Conservation (phyloP, 2,888 invertebrate genomes). For the Drosophila ezoana region DNA sequence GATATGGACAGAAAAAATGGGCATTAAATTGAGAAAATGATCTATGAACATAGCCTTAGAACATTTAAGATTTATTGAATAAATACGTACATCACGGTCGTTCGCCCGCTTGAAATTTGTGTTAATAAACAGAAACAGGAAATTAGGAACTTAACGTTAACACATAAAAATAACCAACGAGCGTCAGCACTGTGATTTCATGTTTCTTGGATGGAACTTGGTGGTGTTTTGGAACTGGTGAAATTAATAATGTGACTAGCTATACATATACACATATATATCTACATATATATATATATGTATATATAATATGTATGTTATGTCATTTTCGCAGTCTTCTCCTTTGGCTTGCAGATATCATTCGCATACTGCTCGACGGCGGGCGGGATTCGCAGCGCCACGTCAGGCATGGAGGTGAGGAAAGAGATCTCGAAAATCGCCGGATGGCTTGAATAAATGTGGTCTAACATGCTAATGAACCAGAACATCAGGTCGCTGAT, state of each 20-base stretch:
- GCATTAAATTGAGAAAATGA: background rate
- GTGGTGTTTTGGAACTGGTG: background rate
- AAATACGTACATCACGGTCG: background rate
- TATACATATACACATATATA: background rate
- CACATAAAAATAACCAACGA: background rate
- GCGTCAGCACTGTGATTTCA: background rate
- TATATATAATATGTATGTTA: background rate
- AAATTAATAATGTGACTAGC: background rate
- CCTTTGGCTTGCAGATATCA: constrained; percentile 2
- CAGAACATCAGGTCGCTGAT: constrained; percentile 65
- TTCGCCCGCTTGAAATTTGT: background rate
- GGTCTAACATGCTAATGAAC: constrained; percentile 71
- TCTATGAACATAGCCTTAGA: background rate
- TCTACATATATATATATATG: too few species aligned
- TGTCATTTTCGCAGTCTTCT: background rate
- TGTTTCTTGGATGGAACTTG: background rate
- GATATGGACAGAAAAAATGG: too few species aligned
- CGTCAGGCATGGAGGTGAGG: constrained; percentile 49
- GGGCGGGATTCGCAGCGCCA: constrained; percentile 46
- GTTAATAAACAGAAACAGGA: background rate
- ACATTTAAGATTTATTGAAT: constrained; percentile 1
- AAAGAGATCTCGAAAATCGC: constrained; percentile 75
- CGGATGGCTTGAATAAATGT: constrained; percentile 71
- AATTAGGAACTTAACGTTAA: background rate
- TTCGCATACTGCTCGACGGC: constrained; percentile 38